phyloP scores from a whole-genome alignment of 2,113 vertebrate species.

The Xerus inauris region DNA sequence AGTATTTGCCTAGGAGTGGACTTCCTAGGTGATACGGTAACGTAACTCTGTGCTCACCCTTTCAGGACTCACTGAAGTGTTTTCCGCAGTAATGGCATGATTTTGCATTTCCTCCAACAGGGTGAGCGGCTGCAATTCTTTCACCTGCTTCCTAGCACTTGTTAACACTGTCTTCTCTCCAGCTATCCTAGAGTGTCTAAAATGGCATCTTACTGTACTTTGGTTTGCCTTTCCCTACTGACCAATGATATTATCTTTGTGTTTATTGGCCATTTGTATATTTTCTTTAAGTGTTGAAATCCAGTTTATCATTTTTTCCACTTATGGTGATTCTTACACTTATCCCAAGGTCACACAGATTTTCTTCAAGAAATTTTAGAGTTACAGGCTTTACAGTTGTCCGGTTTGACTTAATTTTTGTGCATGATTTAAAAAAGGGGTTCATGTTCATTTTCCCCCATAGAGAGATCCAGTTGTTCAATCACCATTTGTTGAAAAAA shows the following conservation, averaged over 20 bases:
- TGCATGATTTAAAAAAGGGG: not conserved
- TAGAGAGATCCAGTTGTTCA: not conserved
- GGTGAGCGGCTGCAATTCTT: not conserved
- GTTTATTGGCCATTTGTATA: not conserved
- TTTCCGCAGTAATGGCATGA: not conserved
- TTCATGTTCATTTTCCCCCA: not conserved
- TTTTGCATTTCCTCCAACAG: not conserved
- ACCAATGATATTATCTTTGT: not conserved
- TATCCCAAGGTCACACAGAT: not conserved
- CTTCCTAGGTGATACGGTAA: not conserved
- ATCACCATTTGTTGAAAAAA: not conserved
- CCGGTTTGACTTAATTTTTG: conserved; percentile 33
- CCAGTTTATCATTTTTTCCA: not conserved
- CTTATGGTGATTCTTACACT: not conserved
- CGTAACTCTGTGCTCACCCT: not conserved
- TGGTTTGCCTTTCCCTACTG: not conserved
- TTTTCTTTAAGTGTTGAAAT: not conserved
- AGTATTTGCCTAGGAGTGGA: not conserved
- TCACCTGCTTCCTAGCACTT: not conserved
- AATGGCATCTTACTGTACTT: not conserved
- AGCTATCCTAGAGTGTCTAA: not conserved
- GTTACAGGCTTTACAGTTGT: not conserved
- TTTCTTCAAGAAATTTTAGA: not conserved
- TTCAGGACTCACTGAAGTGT: not conserved
- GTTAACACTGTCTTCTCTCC: not conserved